Percentiles rank a stretch among this genome's conserved stretches.
Evolutionary conservation across 2,797 vertebrate species (phyloP).

Genomic region (Brachyrhaphis roseni): DNA sequence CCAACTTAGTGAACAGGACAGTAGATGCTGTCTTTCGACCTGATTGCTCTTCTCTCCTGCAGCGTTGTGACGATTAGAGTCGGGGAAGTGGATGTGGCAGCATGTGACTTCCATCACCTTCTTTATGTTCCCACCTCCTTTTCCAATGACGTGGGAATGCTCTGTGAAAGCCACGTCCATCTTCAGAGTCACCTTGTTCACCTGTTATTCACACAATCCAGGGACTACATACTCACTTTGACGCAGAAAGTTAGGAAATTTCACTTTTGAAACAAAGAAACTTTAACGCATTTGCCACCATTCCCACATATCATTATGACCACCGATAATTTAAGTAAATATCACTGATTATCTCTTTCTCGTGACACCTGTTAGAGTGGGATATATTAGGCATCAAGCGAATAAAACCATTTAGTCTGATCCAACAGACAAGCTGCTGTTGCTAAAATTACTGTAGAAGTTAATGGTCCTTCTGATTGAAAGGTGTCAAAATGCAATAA

Average conservation of each 20-base stretch:
- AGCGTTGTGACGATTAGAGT: slow-evolving; percentile 83
- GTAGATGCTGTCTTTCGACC: slow-evolving; percentile 52
- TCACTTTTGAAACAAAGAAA: not conserved
- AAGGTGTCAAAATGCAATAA: not conserved
- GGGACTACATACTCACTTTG: not conserved
- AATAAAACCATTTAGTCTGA: not conserved
- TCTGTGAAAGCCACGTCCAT: slow-evolving; percentile 86
- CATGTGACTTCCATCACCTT: slow-evolving; percentile 87
- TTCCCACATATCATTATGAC: not conserved
- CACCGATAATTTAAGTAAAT: not conserved
- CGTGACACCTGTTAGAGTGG: not conserved
- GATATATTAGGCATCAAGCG: not conserved
- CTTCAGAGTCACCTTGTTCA: slow-evolving; percentile 86
- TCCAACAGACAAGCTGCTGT: not conserved
- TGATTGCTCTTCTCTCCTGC: slow-evolving; percentile 86
- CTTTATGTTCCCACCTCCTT: slow-evolving; percentile 86
- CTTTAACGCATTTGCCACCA: not conserved
- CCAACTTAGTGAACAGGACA: not conserved
- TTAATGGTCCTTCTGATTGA: not conserved
- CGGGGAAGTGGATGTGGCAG: slow-evolving; percentile 87
- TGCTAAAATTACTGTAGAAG: not conserved
- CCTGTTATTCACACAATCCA: slow-evolving; percentile 59
- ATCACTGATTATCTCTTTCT: not conserved
- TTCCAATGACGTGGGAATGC: slow-evolving; percentile 86
- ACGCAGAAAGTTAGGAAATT: not conserved